Base-by-base conservation (phyloP, 2,113 vertebrate genomes). In the Sminthopsis crassicaudata region DNA sequence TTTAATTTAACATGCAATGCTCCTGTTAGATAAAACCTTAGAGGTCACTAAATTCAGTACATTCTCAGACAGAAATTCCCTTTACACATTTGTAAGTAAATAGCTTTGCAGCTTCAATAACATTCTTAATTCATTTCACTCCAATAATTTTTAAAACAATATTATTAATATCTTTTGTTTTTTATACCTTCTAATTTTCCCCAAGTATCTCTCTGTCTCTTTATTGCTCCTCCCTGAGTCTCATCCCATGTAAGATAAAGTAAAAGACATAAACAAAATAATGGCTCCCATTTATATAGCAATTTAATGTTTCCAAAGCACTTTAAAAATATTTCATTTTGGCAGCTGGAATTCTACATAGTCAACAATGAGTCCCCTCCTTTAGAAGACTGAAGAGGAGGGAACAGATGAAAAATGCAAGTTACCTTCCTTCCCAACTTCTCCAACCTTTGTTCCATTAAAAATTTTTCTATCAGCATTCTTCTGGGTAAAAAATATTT, bases 291-390 rank as follows among this genome's bases (percentile, higher is more conserved):
- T 76, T 42, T 76, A 42, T 76, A 76, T 25, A 76, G 36, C 2
- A 11, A 22, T 76, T 76, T 22, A n/a, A 76, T 16, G 0, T 76
- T 22, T 67, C 36, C 30, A 67, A n/a, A 19, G 60, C 30, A 36
- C 30, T 67, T n/a, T 67, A 67, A 30, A 67, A 67, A n/a, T 16
- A n/a, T 36, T 7, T 48, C 48, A 96, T 95, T 97, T 96, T 98
- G 98, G 98, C 98, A 98, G 98, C 98, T 98, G 98, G 97, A 94
- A 94, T 94, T 97, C 94, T 52, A 96, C 91, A 92, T 95, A 94
- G 98, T 97, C 98, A 90, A 96, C 96, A 0, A 67, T 52, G 0
- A 94, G 95, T 0, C 36, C 48, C 92, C 96, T 96, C 97, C 96
- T 97, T 51, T 19, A 9, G 16, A 97, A 92, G 91, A 54, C 93